A percentile compares a stretch with the other conserved stretches of the same genome.
Evolutionary conservation across 2,888 invertebrate species (phyloP).

Genomic region (Sialis fuliginosa): DNA sequence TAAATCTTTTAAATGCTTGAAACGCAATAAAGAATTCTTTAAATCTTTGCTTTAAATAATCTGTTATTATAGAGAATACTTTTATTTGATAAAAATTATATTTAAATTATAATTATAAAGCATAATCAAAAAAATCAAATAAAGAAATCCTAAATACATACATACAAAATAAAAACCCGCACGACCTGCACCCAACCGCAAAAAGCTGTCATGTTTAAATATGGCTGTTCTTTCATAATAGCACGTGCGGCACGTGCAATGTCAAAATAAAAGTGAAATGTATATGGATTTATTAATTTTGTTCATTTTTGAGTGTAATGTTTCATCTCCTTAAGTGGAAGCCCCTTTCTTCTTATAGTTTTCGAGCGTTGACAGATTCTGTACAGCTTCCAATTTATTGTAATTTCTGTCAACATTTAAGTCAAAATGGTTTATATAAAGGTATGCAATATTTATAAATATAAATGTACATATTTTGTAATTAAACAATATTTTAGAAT

Average conservation of each 20-base stretch:
- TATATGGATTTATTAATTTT: background rate
- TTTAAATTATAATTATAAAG: too few relatives aligned
- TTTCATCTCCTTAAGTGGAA: constrained; percentile 18
- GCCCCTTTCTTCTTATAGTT: constrained; percentile 13
- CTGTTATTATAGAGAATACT: too few relatives aligned
- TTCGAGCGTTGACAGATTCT: constrained; percentile 9
- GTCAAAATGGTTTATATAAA: constrained; percentile 11
- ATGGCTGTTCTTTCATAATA: constrained; percentile 9
- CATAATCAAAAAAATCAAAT: too few relatives aligned
- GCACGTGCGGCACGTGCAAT: too few relatives aligned
- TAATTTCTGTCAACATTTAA: constrained; percentile 19
- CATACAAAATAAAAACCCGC: too few relatives aligned
- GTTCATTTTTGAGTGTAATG: constrained; percentile 10
- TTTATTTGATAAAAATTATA: too few relatives aligned
- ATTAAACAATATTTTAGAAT: background rate
- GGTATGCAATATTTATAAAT: constrained; percentile 11
- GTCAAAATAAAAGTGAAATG: too few relatives aligned
- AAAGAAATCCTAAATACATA: too few relatives aligned
- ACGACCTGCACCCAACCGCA: too few relatives aligned
- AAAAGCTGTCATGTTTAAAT: background rate
- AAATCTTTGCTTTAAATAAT: too few relatives aligned
- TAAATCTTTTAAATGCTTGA: too few relatives aligned
- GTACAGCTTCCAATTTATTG: constrained; percentile 13
- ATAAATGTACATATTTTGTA: constrained; percentile 2
- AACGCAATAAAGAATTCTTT: too few relatives aligned